These are phyloP conservation scores for Schizopygopsis pylzovi DNA, from an alignment of 2,797 vertebrate genomes.

Conservation along the genomic window DNA sequence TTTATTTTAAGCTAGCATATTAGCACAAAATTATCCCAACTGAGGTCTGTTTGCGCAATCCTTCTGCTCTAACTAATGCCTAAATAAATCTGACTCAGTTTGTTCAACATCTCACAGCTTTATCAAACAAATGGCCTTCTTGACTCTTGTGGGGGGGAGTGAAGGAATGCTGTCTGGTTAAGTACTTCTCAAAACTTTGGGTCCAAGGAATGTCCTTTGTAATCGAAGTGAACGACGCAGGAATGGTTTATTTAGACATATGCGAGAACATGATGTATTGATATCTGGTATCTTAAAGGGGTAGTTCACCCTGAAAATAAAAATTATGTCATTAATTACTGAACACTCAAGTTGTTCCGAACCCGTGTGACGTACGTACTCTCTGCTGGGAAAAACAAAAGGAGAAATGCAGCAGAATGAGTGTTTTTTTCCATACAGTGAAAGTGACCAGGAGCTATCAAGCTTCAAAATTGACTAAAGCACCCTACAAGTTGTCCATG, in stretches of 20 bases:
- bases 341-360: background rate
- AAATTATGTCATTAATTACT: background rate
- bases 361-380: background rate
- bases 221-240: background rate
- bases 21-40: background rate
- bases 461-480: background rate
- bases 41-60: background rate
- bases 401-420: background rate
- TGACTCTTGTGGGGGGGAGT: slow-evolving; percentile 6
- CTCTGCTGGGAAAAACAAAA: background rate
- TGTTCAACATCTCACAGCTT: slow-evolving; percentile 14
- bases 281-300: background rate
- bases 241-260: slow-evolving; percentile 27
- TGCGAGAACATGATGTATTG: slow-evolving; percentile 18
- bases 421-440: background rate
- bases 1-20: background rate
- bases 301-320: background rate
- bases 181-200: background rate
- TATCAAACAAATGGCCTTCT: slow-evolving; percentile 16
- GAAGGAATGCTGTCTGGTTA: slow-evolving; percentile 3
- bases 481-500: background rate
- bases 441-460: background rate
- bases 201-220: background rate
- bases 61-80: background rate
- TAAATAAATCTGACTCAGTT: background rate